phyloP scores from a whole-genome alignment of 2,888 invertebrate species.

The Ophion costatus region DNA sequence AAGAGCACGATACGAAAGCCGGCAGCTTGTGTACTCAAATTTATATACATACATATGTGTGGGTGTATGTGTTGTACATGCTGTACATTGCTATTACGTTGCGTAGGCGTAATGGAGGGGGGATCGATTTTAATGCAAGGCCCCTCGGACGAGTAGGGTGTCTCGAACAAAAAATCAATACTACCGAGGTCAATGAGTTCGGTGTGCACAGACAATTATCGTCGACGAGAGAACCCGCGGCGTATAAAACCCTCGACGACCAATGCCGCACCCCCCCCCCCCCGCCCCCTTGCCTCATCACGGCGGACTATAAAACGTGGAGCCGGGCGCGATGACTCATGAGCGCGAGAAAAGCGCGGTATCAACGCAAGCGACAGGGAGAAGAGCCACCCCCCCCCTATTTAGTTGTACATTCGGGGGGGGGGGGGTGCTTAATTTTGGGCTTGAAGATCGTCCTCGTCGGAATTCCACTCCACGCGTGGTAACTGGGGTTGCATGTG shows the following conservation, averaged over 20 bases:
- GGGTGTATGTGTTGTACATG: constrained; percentile 39
- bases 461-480: no score
- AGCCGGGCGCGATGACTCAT: constrained; percentile 61
- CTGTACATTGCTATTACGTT: constrained; percentile 64
- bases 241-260: constrained; percentile 60
- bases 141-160: constrained; percentile 67
- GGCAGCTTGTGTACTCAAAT: constrained; percentile 35
- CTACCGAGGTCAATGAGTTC: constrained; percentile 71
- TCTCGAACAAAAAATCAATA: constrained; percentile 72
- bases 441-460: neutral
- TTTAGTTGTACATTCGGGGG: no score
- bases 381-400: neutral
- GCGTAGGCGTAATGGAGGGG: constrained; percentile 19
- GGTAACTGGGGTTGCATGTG: no score
- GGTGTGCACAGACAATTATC: constrained; percentile 70
- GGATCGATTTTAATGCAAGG: constrained; percentile 69
- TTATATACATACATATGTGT: constrained; percentile 23
- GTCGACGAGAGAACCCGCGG: constrained; percentile 61
- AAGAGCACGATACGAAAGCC: constrained; percentile 46
- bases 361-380: neutral
- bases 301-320: constrained; percentile 39
- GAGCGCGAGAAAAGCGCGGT: constrained; percentile 21
- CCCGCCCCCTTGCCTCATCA: neutral
- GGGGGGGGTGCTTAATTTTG: neutral
- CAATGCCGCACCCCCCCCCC: constrained; percentile 13